phyloP scores from a whole-genome alignment of 2,797 vertebrate species.

The Betta splendens region DNA sequence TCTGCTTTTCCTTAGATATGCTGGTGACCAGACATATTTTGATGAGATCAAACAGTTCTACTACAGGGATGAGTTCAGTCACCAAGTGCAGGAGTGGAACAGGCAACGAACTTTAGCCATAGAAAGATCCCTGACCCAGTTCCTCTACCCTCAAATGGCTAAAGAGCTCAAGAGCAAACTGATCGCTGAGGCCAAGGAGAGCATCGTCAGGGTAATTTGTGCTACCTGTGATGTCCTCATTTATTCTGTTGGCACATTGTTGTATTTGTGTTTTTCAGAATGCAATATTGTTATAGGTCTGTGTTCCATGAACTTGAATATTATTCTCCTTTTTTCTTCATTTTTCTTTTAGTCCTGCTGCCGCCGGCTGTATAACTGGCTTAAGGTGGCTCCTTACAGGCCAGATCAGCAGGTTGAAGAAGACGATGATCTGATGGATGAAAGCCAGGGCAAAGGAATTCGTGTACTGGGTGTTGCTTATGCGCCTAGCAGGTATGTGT shows the following conservation, averaged over 20 bases:
- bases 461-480: conserved; percentile 94
- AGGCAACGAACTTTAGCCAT: conserved; percentile 96
- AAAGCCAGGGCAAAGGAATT: conserved; percentile 95
- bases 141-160: conserved; percentile 98
- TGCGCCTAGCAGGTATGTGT: conserved; percentile 91
- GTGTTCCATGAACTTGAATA: not conserved
- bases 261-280: not conserved
- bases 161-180: conserved; percentile 97
- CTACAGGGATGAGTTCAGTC: conserved; percentile 99
- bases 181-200: conserved; percentile 93
- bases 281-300: not conserved
- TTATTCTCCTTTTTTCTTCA: not conserved
- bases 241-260: conserved; percentile 1
- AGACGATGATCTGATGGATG: conserved; percentile 98
- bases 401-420: conserved; percentile 98
- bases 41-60: conserved; percentile 99
- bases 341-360: conserved; percentile 90
- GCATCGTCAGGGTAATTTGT: conserved; percentile 89
- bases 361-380: conserved; percentile 95
- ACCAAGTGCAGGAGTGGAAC: conserved; percentile 99
- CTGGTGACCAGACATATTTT: conserved; percentile 95
- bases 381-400: conserved; percentile 94
- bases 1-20: conserved; percentile 78
- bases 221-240: not conserved
- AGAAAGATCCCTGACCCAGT: conserved; percentile 91